Percentiles rank a stretch among this genome's conserved stretches.
Conservation (phyloP, 2,797 vertebrate species). For the Coluber constrictor region DNA sequence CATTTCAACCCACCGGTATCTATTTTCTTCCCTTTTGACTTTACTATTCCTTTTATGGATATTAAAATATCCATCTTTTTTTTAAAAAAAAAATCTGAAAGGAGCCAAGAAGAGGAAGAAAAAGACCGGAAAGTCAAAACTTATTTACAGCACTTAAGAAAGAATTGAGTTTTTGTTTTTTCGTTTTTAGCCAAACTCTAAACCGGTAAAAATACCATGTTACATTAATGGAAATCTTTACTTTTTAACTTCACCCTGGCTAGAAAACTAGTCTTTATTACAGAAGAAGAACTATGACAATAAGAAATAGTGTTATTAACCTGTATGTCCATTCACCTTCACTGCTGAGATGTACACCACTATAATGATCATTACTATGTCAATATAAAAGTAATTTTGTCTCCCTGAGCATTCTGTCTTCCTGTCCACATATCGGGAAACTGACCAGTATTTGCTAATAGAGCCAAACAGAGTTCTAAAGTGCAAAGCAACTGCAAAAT, state of each 20-base stretch:
- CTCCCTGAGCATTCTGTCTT: background rate
- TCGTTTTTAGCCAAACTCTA: slow-evolving; percentile 13
- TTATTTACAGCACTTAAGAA: background rate
- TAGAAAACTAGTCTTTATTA: slow-evolving; percentile 2
- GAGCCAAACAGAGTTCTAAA: slow-evolving; percentile 9
- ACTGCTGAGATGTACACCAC: background rate
- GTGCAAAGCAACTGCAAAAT: background rate
- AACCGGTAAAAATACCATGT: slow-evolving; percentile 42
- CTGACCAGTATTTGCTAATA: background rate
- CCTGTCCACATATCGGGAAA: slow-evolving; percentile 26
- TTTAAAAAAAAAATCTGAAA: background rate
- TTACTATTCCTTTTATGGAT: slow-evolving; percentile 24
- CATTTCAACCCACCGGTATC: background rate
- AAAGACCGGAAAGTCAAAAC: slow-evolving; percentile 24
- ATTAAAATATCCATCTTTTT: slow-evolving; percentile 31
- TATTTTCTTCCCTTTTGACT: slow-evolving; percentile 21
- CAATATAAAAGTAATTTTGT: slow-evolving; percentile 28
- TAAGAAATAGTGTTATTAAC: background rate
- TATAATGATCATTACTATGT: background rate
- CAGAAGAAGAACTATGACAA: background rate
- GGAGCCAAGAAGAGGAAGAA: background rate
- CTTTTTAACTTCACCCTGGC: background rate
- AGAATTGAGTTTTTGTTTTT: background rate
- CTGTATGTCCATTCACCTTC: slow-evolving; percentile 2
- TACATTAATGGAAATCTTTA: slow-evolving; percentile 42